Conservation (phyloP, 2,113 vertebrate genomes). For the Albula glossodonta region DNA sequence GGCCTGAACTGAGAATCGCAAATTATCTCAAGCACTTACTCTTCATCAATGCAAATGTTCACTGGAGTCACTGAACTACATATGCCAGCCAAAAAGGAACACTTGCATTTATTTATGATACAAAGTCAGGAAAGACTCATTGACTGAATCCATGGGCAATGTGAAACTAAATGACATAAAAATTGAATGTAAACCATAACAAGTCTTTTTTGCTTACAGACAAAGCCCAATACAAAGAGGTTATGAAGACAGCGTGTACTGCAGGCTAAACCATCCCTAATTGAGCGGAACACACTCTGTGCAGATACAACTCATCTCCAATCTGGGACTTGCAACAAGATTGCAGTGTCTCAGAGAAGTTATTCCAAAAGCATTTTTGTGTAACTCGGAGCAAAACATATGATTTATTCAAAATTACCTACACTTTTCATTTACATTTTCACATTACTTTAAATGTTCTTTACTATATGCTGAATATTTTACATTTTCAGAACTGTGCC, state of each 20-base stretch:
- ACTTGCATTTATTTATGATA: too few species aligned
- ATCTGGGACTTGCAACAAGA: background rate
- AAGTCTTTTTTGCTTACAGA: background rate
- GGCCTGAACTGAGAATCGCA: background rate
- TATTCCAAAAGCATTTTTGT: constrained; percentile 7
- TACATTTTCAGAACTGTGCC: background rate
- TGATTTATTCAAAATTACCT: background rate
- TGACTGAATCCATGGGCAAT: too few species aligned
- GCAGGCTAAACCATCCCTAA: constrained; percentile 59
- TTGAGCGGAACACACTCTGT: constrained; percentile 32
- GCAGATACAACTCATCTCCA: background rate
- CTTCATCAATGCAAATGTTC: background rate
- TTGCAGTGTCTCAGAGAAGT: background rate
- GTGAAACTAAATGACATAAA: background rate
- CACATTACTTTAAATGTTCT: background rate
- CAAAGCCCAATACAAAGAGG: background rate
- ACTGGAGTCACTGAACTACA: background rate
- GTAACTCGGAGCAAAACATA: background rate
- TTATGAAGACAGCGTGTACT: background rate
- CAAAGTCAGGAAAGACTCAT: too few species aligned
- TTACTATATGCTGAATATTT: background rate
- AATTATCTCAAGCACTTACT: background rate
- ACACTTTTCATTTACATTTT: background rate
- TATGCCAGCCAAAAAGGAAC: background rate
- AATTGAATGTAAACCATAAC: background rate